A percentile compares a stretch with the other conserved stretches of the same genome.
Conservation (phyloP, 2,113 vertebrate species). For the Sterna hirundo region DNA sequence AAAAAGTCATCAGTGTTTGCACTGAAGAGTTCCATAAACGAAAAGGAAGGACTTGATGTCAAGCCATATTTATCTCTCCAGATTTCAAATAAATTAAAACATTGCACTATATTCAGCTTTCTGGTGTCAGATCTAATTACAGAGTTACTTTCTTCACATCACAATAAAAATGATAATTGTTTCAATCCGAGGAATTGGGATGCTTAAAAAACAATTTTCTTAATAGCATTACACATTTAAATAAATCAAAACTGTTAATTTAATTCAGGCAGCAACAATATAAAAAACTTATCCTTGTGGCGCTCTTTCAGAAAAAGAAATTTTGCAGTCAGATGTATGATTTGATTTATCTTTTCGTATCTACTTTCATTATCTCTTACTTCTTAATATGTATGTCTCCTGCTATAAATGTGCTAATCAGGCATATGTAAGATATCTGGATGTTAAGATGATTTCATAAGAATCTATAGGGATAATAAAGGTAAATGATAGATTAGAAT, state of each 20-base stretch:
- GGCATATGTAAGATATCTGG: not conserved
- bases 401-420: not conserved
- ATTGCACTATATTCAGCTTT: not conserved
- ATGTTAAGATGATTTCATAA: not conserved
- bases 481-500: not conserved
- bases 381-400: not conserved
- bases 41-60: not conserved
- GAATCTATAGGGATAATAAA: not conserved
- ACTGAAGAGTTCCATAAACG: not conserved
- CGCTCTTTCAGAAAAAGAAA: slow-evolving; percentile 13
- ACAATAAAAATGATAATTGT: slow-evolving; percentile 59
- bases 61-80: not conserved
- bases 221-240: slow-evolving; percentile 46
- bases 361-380: not conserved
- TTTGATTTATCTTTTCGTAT: slow-evolving; percentile 21
- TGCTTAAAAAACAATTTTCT: slow-evolving; percentile 64
- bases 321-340: not conserved
- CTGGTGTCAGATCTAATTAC: slow-evolving; percentile 32
- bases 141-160: not conserved
- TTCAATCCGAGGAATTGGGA: not conserved
- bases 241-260: slow-evolving; percentile 52
- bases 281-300: slow-evolving; percentile 1
- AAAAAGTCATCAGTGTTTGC: not conserved
- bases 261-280: slow-evolving; percentile 12
- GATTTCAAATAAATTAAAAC: slow-evolving; percentile 22